Base-by-base conservation (phyloP, 2,888 invertebrate species). In the Diogma glabrata region DNA sequence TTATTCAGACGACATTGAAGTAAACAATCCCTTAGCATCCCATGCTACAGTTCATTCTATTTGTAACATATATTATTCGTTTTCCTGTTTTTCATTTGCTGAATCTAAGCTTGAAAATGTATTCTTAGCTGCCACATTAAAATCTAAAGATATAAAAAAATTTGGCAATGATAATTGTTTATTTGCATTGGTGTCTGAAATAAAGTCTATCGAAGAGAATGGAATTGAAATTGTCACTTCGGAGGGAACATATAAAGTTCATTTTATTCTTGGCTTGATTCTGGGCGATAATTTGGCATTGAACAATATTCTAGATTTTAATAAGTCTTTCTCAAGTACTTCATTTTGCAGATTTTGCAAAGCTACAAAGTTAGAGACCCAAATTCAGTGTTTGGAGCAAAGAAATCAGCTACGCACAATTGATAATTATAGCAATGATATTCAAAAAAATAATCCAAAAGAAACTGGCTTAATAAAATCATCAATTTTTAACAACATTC, bases 161-260 rank as follows among this genome's bases (percentile, higher is more conserved):
- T 46, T 24, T 16, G 45, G 45, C 10, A 62, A 61, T 57, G 51
- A 53, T 38, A 50, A 54, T 50, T 56, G 57, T 20, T 59, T 63
- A 53, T 22, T 54, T 8, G 54, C 54, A 38, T 52, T 63, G 9
- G 57, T 61, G 28, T 45, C 54, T 26, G 58, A 59, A 54, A 51
- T 60, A 30, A 56, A 53, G 49, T 54, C 52, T 53, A 52, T 63
- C 14, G 58, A 59, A 53, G 52, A 51, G 49, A 47, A 54, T 47
- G 62, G 59, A 48, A 56, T 58, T 28, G 30, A 23, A 19, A 54
- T 60, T 47, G 51, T 52, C 28, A 51, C 53, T n/a, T 20, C 22
- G n/a, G 20, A 52, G 26, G 49, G 51, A 22, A 5, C 6, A 3
- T 7, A 12, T 40, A 40, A 40, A 40, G 20, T 40, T 4, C 19